Conservation (phyloP, 1,140 invertebrate genomes). For the Euglossa dilemma region DNA sequence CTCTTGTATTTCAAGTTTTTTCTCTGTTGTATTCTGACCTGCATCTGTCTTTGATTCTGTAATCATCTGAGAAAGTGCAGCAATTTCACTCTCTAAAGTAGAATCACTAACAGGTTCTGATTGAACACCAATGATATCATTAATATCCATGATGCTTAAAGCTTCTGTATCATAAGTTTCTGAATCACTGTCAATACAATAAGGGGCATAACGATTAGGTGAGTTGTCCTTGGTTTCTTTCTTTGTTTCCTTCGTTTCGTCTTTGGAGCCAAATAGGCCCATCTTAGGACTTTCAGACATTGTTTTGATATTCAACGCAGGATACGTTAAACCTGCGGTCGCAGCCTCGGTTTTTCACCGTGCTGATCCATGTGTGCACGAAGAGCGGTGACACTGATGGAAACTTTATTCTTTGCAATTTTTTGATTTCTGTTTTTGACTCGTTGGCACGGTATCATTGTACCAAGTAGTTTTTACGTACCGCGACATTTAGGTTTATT, state of each 20-base stretch:
- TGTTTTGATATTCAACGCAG: constrained; percentile 48
- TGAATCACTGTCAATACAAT: constrained; percentile 70
- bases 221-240: constrained; percentile 60
- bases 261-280: constrained; percentile 74
- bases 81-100: constrained; percentile 79
- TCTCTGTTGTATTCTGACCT: neutral
- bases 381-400: neutral
- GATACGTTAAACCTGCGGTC: constrained; percentile 28
- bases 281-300: constrained; percentile 73
- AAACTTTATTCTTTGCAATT: neutral
- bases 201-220: constrained; percentile 63
- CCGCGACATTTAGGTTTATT: constrained; percentile 40
- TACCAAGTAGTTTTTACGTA: neutral
- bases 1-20: neutral
- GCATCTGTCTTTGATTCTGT: constrained; percentile 70
- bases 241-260: constrained; percentile 61
- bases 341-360: neutral
- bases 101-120: constrained; percentile 74
- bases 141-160: constrained; percentile 76
- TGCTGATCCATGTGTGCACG: constrained; percentile 2
- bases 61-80: constrained; percentile 79
- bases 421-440: neutral
- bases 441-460: neutral
- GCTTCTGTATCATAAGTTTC: constrained; percentile 72
- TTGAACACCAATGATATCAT: constrained; percentile 74